phyloP scores from a whole-genome alignment of 2,888 invertebrate genomes.

The Melanophora roralis region DNA sequence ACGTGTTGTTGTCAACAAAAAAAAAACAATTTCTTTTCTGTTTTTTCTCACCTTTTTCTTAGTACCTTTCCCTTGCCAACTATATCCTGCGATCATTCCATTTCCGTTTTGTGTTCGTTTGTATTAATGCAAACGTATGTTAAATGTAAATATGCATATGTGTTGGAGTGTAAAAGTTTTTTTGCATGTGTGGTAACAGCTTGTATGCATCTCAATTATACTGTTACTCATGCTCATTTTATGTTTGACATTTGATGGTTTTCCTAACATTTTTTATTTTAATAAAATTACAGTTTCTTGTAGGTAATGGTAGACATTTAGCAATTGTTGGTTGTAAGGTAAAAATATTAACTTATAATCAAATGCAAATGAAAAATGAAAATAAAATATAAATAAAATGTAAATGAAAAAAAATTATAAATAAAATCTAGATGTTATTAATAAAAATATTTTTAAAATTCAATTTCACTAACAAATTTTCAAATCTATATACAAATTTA shows the following conservation, averaged over 20 bases:
- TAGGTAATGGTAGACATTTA: too few species aligned
- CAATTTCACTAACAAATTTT: too few species aligned
- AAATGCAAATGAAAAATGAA: too few species aligned
- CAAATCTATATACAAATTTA: too few species aligned
- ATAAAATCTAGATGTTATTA: too few species aligned
- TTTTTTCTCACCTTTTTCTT: too few species aligned
- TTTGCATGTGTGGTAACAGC: background rate
- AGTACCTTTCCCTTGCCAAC: background rate
- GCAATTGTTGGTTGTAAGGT: too few species aligned
- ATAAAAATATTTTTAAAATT: too few species aligned
- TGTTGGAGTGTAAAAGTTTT: background rate
- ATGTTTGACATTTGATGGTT: slow-evolving; percentile 13
- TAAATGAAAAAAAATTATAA: too few species aligned
- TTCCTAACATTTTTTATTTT: background rate
- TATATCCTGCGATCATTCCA: background rate
- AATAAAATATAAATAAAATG: too few species aligned
- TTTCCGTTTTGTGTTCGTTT: background rate
- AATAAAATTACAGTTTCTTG: too few species aligned
- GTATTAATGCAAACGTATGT: background rate
- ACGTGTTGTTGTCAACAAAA: slow-evolving; percentile 25
- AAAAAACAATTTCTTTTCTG: background rate
- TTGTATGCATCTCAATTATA: background rate
- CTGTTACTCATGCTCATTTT: background rate
- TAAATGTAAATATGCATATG: background rate
- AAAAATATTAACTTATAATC: too few species aligned